A percentile compares a stretch with the other conserved stretches of the same genome.
Conservation (phyloP, 92 coral and sea anemone species). For the Epizoanthus illoricatus region DNA sequence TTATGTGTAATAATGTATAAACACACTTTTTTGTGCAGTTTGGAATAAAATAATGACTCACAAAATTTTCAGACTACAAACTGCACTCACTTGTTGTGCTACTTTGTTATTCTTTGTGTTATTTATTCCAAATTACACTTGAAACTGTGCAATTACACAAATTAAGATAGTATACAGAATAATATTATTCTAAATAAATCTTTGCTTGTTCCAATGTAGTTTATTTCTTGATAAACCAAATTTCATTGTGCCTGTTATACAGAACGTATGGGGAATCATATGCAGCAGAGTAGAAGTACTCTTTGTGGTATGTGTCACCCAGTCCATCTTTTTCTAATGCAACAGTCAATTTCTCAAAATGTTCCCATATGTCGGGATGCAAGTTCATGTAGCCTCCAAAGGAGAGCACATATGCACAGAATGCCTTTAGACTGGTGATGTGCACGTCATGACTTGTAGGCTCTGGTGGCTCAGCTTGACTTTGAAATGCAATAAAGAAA, state of each 20-base stretch:
- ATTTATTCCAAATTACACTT: too few relatives aligned
- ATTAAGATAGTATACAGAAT: too few relatives aligned
- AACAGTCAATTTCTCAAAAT: constrained; percentile 50
- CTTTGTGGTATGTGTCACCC: constrained; percentile 59
- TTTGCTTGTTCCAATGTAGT: background rate
- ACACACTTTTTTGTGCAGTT: too few relatives aligned
- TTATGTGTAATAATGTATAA: too few relatives aligned
- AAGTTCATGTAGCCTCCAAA: constrained; percentile 66
- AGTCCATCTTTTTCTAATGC: constrained; percentile 74
- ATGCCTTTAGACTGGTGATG: constrained; percentile 45
- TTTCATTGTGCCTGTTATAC: constrained; percentile 72
- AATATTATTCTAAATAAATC: too few relatives aligned
- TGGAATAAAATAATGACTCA: too few relatives aligned
- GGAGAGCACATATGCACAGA: constrained; percentile 62
- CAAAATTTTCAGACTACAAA: too few relatives aligned
- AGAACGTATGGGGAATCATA: constrained; percentile 76
- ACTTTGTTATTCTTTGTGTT: too few relatives aligned
- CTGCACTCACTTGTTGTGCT: too few relatives aligned
- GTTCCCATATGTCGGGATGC: constrained; percentile 35
- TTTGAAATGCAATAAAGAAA: constrained; percentile 75
- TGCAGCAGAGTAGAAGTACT: constrained; percentile 62
- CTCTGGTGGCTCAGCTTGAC: constrained; percentile 63
- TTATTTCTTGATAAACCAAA: constrained; percentile 73
- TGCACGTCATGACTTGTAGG: constrained; percentile 61
- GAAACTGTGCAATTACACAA: too few relatives aligned